Evolutionary conservation across 2,888 invertebrate species (phyloP), one percentile per base, ranked within the genome.

Genomic region (Melipona beecheii): DNA sequence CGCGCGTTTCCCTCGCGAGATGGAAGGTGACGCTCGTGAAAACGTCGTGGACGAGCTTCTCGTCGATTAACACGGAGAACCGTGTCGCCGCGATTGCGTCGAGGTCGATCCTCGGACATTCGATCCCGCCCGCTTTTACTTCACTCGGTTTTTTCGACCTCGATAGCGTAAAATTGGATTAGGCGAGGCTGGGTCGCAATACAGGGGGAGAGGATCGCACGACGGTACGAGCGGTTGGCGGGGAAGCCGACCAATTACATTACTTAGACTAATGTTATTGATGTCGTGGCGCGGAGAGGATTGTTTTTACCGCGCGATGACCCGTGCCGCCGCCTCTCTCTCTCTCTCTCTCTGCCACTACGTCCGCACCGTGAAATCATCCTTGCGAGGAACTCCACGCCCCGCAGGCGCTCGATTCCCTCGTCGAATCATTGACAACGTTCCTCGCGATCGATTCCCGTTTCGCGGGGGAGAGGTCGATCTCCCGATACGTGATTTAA

Each of bases 261-360:
- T 93, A 92, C 91, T 92, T 92, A 90, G 90, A 91, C 91, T 93
- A 93, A 93, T 91, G 91, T 91, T 92, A 93, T 93, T 92, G 92
- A 91, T 88, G 86, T 85, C 81, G 85, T 81, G 81, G 78, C 65
- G 60, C 78, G 81, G 86, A 65, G 52, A 52, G 75, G 80, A 77
- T 87, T 79, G 84, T 86, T 87, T 86, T 86, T 79, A 81, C 77
- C 78, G 15, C 15, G 74, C 36, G 19, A 17, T 60, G 31, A 21
- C 9, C 24, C 64, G 78, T 54, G 21, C 27, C 19, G 24, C 21
- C n/a, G 21, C 17, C 11, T 43, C 11, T n/a, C 24, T 27, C 27
- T 27, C 27, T 27, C 27, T 27, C n/a, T 58, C 72, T 36, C 65
- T 52, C 19, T 54, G 58, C 50, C 49, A 58, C 19, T 4, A 21